A percentile compares a stretch with the other conserved stretches of the same genome.
Evolutionary conservation across 2,888 invertebrate genomes (phyloP).

Genomic region (Bursaphelenchus okinawaensis): DNA sequence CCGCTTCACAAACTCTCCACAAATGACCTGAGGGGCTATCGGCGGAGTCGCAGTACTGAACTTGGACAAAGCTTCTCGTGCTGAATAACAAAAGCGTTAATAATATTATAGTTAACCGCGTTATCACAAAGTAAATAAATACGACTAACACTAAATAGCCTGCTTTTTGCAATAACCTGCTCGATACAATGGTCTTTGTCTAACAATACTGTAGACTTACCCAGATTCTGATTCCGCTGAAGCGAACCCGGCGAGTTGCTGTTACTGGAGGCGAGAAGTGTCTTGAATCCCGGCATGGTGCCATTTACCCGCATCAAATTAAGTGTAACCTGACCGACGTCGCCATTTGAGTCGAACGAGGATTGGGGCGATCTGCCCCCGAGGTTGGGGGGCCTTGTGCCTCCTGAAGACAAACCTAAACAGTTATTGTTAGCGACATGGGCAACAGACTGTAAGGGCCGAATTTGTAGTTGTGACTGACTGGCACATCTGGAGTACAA

Average conservation of each 20-base stretch:
- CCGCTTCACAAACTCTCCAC: slow-evolving; percentile 10
- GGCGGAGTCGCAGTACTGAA: background rate
- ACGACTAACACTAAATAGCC: no score
- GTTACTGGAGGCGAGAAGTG: background rate
- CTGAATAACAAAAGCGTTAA: no score
- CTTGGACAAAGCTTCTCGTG: background rate
- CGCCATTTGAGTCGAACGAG: slow-evolving; percentile 51
- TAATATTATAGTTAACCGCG: no score
- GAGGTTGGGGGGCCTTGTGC: slow-evolving; percentile 33
- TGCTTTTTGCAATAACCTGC: no score
- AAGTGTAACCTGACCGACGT: slow-evolving; percentile 51
- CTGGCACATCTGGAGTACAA: background rate
- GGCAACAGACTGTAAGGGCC: background rate
- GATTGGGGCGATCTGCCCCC: slow-evolving; percentile 50
- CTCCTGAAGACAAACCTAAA: slow-evolving; percentile 31
- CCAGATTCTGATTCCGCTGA: background rate
- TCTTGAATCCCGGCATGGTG: slow-evolving; percentile 10
- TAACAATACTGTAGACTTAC: no score
- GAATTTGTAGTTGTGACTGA: background rate
- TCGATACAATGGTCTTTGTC: no score
- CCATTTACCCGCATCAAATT: slow-evolving; percentile 56
- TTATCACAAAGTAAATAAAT: no score
- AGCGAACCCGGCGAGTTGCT: background rate
- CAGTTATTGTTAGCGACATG: background rate
- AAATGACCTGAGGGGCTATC: background rate